Base-by-base conservation (phyloP, 1,140 invertebrate species). In the Leptinotarsa defecta region DNA sequence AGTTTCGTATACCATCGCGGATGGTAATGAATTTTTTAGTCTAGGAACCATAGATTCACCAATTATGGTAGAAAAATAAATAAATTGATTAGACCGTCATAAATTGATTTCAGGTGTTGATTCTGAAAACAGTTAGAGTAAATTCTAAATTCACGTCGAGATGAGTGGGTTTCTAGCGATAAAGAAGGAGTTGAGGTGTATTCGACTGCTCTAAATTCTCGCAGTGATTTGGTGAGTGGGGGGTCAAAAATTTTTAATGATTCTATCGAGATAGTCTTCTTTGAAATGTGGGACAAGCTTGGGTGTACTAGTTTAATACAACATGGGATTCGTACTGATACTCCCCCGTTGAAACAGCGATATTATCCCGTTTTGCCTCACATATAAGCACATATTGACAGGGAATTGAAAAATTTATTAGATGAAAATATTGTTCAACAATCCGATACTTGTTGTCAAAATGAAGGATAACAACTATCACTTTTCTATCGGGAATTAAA, bases 241-340 rank as follows among this genome's bases (percentile, higher is more conserved):
- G 49, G 17, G n/a, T 57, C 6, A 0, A 1, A 57, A 13, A 13
- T n/a, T 48, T n/a, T 49, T 0, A 11, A 71, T n/a, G 8, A 13
- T n/a, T 13, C 1, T 13, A 17, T 57, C 1, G 0, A 8, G 43
- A 71, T 2, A 49, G n/a, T 20, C 15, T n/a, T 48, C n/a, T 52
- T 52, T 4, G 1, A 57, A 48, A 49, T 6, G 49, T 6, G 13
- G 1, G 22, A n/a, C 15, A 22, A 2, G n/a, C 13, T 48, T 2
- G 49, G 48, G 13, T 20, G 13, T n/a, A 8, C 78, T 85, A 81
- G 80, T 83, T 85, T 1, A 13, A 22, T 22, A 1, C 27, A 69
- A 49, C 68, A 69, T 43, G 13, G 6, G 5, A 69, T 69, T n/a
- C 13, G 8, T 5, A 69, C 48, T n/a, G 48, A 69, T 24, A 4